Conservation (phyloP, 2,888 invertebrate genomes). For the Oscheius sp. region DNA sequence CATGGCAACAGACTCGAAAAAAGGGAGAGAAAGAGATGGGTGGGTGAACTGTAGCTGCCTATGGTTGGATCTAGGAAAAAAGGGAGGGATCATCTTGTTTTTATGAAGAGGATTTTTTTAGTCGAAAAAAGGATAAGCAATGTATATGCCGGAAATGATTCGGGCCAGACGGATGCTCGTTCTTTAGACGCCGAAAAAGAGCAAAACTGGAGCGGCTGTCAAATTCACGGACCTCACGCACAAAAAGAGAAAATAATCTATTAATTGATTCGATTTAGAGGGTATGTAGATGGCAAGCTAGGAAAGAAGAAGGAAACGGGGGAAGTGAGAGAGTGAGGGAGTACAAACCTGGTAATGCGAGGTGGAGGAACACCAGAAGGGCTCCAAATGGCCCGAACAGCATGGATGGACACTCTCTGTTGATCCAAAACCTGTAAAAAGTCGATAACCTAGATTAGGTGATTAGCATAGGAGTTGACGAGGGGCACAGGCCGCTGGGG, state of each 20-base stretch:
- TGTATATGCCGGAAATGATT: too few species aligned
- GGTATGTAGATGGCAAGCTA: not conserved
- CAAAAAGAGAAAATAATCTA: constrained; percentile 17
- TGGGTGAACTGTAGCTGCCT: not conserved
- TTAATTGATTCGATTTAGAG: constrained; percentile 23
- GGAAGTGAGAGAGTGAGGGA: constrained; percentile 38
- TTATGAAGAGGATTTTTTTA: constrained; percentile 18
- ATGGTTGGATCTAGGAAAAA: too few species aligned
- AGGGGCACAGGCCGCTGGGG: not conserved
- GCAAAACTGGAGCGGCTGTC: constrained; percentile 3
- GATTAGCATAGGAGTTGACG: constrained; percentile 28
- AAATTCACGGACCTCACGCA: not conserved
- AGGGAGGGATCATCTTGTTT: not conserved
- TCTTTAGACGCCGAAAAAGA: not conserved
- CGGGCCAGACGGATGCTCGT: not conserved
- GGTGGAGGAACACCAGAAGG: constrained; percentile 20
- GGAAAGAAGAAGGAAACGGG: not conserved
- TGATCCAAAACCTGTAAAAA: not conserved
- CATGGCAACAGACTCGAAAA: too few species aligned
- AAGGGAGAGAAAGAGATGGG: not conserved
- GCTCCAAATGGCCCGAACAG: constrained; percentile 11
- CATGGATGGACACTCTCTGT: not conserved
- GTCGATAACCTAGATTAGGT: not conserved
- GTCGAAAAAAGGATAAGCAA: constrained; percentile 4
- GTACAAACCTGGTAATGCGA: constrained; percentile 36